phyloP scores from a whole-genome alignment of 2,888 invertebrate species.

The Ecliptopera silaceata region DNA sequence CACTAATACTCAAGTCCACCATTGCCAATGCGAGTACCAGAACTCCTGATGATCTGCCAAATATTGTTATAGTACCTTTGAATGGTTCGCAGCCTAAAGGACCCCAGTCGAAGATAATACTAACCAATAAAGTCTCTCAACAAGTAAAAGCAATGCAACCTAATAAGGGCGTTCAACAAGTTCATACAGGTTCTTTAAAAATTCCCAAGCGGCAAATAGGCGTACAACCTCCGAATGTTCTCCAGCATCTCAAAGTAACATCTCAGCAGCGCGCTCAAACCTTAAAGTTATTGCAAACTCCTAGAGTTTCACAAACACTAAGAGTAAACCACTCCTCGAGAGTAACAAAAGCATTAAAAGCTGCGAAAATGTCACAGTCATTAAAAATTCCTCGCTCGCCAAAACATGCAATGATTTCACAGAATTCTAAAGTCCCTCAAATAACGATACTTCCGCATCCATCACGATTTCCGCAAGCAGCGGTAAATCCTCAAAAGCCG shows the following conservation, averaged over 20 bases:
- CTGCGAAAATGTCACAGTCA: conserved; percentile 19
- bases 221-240: conserved; percentile 8
- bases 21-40: conserved; percentile 60
- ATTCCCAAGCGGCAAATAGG: conserved; percentile 14
- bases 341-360: conserved; percentile 19
- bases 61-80: conserved; percentile 56
- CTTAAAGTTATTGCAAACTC: conserved; percentile 12
- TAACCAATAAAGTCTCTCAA: conserved; percentile 13
- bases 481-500: conserved; percentile 1
- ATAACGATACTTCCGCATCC: conserved; percentile 27
- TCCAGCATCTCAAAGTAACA: conserved; percentile 13
- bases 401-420: conserved; percentile 3
- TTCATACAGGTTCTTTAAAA: conserved; percentile 11
- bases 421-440: conserved; percentile 14
- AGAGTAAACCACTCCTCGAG: conserved; percentile 15
- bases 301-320: conserved; percentile 16
- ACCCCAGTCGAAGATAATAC: conserved; percentile 8
- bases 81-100: conserved; percentile 33
- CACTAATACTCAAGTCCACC: conserved; percentile 69
- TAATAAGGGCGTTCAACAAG: conserved; percentile 6
- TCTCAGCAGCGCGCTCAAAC: conserved; percentile 8
- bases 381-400: conserved; percentile 11
- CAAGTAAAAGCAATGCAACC: neutral
- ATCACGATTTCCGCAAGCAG: conserved; percentile 2
- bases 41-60: conserved; percentile 65